These are phyloP conservation scores for Platichthys stellatus DNA, from an alignment of 2,113 vertebrate species.

Conservation along the genomic window DNA sequence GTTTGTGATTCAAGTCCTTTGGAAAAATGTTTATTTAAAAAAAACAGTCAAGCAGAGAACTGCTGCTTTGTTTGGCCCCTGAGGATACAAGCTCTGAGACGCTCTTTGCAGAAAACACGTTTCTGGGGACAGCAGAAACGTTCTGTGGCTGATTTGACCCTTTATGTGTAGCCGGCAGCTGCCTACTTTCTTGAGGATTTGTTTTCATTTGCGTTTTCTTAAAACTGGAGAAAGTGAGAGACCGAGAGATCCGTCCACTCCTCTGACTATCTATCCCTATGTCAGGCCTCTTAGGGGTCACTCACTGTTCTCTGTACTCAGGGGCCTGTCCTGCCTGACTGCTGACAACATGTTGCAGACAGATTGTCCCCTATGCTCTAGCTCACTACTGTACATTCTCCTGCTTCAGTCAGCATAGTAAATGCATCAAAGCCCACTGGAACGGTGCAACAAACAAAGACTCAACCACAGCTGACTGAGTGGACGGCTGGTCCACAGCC, in stretches of 20 bases:
- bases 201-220: slow-evolving; percentile 45
- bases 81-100: slow-evolving; percentile 51
- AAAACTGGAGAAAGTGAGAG: slow-evolving; percentile 31
- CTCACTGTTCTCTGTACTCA: slow-evolving; percentile 40
- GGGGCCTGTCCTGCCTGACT: slow-evolving; percentile 33
- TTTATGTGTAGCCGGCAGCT: slow-evolving; percentile 34
- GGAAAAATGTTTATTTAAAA: slow-evolving; percentile 78
- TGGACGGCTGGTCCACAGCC: slow-evolving; percentile 72
- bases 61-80: slow-evolving; percentile 59
- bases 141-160: slow-evolving; percentile 43
- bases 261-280: slow-evolving; percentile 44
- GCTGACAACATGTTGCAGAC: slow-evolving; percentile 79
- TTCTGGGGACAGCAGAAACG: slow-evolving; percentile 49
- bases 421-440: slow-evolving; percentile 79
- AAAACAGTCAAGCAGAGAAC: slow-evolving; percentile 57
- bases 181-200: slow-evolving; percentile 54
- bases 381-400: slow-evolving; percentile 77
- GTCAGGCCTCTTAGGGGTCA: slow-evolving; percentile 30
- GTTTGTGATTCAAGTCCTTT: slow-evolving; percentile 77
- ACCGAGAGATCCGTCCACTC: slow-evolving; percentile 20
- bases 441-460: slow-evolving; percentile 80
- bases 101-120: slow-evolving; percentile 55
- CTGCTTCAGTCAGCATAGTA: slow-evolving; percentile 72
- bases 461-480: slow-evolving; percentile 79
- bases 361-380: slow-evolving; percentile 70